A percentile compares a stretch with the other conserved stretches of the same genome.
Conservation (phyloP, 2,888 invertebrate species). For the Rotaria macrura region DNA sequence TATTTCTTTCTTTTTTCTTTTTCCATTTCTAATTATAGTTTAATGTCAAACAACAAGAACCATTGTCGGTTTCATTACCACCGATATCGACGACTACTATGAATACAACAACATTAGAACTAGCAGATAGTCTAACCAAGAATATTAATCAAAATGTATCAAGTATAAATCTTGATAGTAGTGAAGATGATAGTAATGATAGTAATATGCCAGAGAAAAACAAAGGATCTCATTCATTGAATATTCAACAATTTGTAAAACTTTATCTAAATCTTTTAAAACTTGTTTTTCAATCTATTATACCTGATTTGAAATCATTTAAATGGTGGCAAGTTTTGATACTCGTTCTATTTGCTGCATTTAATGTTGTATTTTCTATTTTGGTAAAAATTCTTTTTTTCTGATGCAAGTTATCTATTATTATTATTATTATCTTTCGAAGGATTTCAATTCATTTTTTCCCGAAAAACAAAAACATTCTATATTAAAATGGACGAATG, state of each 20-base stretch:
- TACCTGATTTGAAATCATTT: constrained; percentile 7
- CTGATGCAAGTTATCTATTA: background rate
- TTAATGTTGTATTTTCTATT: background rate
- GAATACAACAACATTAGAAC: background rate
- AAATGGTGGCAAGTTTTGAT: background rate
- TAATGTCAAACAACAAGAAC: background rate
- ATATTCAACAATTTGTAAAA: background rate
- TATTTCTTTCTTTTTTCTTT: background rate
- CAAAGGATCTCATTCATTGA: background rate
- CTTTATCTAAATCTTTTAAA: background rate
- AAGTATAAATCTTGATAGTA: background rate
- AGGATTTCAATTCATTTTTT: constrained; percentile 19
- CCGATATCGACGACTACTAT: background rate
- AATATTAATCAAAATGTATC: background rate
- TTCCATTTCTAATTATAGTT: no score
- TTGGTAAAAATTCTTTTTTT: background rate
- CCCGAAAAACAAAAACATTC: background rate
- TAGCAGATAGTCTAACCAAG: background rate
- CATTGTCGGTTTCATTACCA: background rate
- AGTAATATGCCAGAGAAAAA: background rate
- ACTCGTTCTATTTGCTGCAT: background rate
- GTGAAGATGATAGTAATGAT: background rate
- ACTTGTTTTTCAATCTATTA: background rate
- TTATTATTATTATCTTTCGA: background rate
- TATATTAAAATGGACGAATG: background rate